Base-by-base conservation (phyloP, 2,113 vertebrate genomes). In the Leuciscus idus region DNA sequence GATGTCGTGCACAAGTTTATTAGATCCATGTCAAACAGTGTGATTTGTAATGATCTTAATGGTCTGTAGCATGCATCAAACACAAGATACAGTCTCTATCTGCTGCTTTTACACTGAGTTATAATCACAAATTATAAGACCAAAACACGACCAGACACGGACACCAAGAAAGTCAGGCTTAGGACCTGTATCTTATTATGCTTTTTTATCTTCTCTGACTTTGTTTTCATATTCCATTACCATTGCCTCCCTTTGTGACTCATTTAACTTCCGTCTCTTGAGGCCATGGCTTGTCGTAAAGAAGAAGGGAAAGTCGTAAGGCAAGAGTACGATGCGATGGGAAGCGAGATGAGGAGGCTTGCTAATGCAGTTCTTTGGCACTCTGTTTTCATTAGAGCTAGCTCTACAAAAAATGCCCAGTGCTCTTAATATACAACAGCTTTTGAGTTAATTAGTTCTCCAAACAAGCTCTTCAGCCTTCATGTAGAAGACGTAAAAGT, bases 381-480 rank as follows among this genome's bases (percentile, higher is more conserved):
- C 88, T 92, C 88, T 89, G 89, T 87, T 94, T 94, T 93, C 88
- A 92, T 92, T 92, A 92, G 85, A 88, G 70, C 81, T 85, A 75
- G 81, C 90, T 91, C 89, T 91, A 73, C 92, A 88, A 92, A 89
- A 90, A 93, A 90, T 85, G 85, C 72, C 88, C 46, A 59, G 88
- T 87, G 88, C 88, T 90, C 90, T 91, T 93, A 93, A 93, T 92
- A 92, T 83, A 92, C 90, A 92, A 91, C 93, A 94, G 91, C 93
- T 93, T 57, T 91, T 92, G 92, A 90, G 89, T 94, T 93, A 90
- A 94, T 95, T 94, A 93, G 90, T 90, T 86, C 89, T 90, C 90
- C 91, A 91, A 91, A 92, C 91, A 94, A 92, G 92, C 91, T 88
- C 68, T 88, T 89, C 87, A 88, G 90, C 85, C 87, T 89, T 91